Base-by-base conservation (phyloP, 2,797 vertebrate species). In the Chromobotia macracanthus region DNA sequence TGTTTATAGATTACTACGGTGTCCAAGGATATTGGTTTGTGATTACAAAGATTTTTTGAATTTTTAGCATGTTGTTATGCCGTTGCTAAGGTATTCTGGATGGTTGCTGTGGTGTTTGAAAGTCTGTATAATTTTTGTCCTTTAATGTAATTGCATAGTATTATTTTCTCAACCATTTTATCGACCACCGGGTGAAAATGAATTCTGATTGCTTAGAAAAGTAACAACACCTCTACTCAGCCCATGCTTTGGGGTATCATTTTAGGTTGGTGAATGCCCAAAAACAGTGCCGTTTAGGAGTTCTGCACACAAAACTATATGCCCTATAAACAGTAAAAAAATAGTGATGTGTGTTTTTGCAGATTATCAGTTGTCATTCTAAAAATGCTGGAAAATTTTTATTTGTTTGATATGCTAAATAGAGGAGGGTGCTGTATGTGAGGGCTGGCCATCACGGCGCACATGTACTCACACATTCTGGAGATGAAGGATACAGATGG, bases 401-500 rank as follows among this genome's bases (percentile, higher is more conserved):
- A 79, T 58, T n/a, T 56, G 35, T 82, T 66, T 68, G 35, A 60
- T 51, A 72, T n/a, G 18, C 63, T 68, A 51, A 48, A 50, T 41
- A 28, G 64, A 82, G 65, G 72, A 68, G 55, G 64, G n/a, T 10
- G 53, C 66, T 44, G 50, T 79, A 84, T 82, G 84, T 86, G 82
- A 84, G 84, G 78, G 86, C 85, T 86, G 81, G 85, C 83, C 80
- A n/a, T n/a, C 87, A 83, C 28, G 87, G 4, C 28, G 83, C 84
- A 83, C 83, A 84, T 84, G 80, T 86, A 77, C 69, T 84, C 84
- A 84, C 80, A 84, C 84, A 84, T 77, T 84, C 84, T 78, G 83
- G 83, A 58, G 28, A 77, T 77, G 66, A 87, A 86, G 85, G 86
- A 88, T 92, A 82, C 90, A 91, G 90, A 92, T 91, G 91, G 90